Percentiles rank a stretch among this genome's conserved stretches.
These are phyloP conservation scores for Apoderus coryli DNA, from an alignment of 2,888 invertebrate species.

Conservation along the genomic window DNA sequence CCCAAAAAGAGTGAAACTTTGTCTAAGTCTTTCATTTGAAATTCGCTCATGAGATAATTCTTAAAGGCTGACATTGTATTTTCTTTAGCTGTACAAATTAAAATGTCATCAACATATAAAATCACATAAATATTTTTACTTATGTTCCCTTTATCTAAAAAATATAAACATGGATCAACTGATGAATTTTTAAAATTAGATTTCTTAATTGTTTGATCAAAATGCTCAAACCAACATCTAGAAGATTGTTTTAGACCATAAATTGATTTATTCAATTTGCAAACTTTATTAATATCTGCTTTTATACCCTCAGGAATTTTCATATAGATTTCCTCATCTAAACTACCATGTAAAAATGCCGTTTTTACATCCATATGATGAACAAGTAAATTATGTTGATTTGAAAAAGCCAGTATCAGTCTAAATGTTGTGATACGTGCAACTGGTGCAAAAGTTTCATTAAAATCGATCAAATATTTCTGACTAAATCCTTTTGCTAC, in stretches of 20 bases:
- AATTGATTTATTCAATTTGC: constrained; percentile 11
- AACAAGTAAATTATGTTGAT: constrained; percentile 12
- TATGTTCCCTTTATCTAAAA: constrained; percentile 11
- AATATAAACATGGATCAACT: constrained; percentile 15
- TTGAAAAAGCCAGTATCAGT: constrained; percentile 10
- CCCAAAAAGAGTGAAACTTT: no score
- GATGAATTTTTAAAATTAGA: constrained; percentile 10
- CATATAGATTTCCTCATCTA: constrained; percentile 12
- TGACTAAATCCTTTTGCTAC: constrained; percentile 10
- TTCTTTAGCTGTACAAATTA: constrained; percentile 10
- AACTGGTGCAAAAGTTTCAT: constrained; percentile 10
- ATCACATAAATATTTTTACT: constrained; percentile 15
- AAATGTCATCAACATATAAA: constrained; percentile 17
- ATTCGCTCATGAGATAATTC: constrained; percentile 16
- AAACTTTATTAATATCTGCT: constrained; percentile 2
- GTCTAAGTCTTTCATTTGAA: no score
- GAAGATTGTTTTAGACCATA: constrained; percentile 12
- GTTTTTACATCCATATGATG: constrained; percentile 13
- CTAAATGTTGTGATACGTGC: constrained; percentile 8
- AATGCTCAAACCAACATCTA: constrained; percentile 12
- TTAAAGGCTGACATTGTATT: constrained; percentile 15
- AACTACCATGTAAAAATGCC: constrained; percentile 9
- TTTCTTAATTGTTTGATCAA: constrained; percentile 10
- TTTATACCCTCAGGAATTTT: constrained; percentile 6
- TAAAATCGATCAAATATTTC: constrained; percentile 6